Percentiles rank a stretch among this genome's conserved stretches.
Conservation (phyloP, 2,888 invertebrate species). For the Shargacucullia verbasci region DNA sequence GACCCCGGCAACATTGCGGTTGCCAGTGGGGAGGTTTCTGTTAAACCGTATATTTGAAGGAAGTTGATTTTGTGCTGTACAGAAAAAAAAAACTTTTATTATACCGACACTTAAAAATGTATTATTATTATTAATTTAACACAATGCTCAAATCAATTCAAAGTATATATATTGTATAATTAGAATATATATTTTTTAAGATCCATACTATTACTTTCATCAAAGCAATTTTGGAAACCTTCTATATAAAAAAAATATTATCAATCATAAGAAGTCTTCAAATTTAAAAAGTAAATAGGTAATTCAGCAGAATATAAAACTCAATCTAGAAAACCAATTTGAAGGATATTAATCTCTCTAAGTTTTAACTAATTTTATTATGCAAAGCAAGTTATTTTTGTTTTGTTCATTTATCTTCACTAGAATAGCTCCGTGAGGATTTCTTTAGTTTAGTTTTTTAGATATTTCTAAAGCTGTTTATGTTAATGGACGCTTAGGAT, state of each 20-base stretch:
- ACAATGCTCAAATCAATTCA: no score
- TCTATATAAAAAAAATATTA: constrained; percentile 8
- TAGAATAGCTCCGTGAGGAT: constrained; percentile 37
- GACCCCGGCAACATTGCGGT: constrained; percentile 72
- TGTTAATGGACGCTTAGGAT: constrained; percentile 20
- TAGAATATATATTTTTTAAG: background rate
- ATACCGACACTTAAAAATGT: no score
- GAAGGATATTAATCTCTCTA: constrained; percentile 53
- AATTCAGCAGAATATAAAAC: constrained; percentile 35
- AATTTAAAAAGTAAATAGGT: constrained; percentile 38
- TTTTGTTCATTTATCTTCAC: constrained; percentile 46
- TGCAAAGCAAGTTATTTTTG: constrained; percentile 48
- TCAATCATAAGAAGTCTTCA: constrained; percentile 21
- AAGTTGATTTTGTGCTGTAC: constrained; percentile 65
- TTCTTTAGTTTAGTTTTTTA: constrained; percentile 17
- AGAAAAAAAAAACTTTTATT: constrained; percentile 10
- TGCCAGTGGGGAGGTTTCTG: constrained; percentile 91
- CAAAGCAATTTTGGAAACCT: constrained; percentile 1
- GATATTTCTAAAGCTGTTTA: constrained; percentile 7
- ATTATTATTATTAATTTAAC: no score
- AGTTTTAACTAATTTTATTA: constrained; percentile 50
- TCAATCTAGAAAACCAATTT: constrained; percentile 33
- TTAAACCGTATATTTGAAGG: constrained; percentile 91
- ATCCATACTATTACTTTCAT: background rate
- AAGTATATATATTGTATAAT: no score